Evolutionary conservation across 2,888 invertebrate species (phyloP), one percentile per base, ranked within the genome.

Genomic region (Craniophora ligustri): DNA sequence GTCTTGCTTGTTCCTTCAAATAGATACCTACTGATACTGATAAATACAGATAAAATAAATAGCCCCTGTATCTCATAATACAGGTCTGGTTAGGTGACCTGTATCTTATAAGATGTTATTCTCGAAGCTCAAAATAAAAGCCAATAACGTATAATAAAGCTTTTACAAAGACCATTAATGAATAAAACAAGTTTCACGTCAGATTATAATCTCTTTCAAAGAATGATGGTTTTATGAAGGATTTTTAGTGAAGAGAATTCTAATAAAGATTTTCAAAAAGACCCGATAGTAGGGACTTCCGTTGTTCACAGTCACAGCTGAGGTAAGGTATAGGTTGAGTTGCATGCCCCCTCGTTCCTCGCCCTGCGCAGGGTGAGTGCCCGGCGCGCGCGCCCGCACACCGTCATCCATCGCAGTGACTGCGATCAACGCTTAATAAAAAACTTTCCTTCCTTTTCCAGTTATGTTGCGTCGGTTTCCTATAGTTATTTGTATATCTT

Each of bases 281-380:
- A 49, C 54, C 45, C 35, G 40, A 59, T 44, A 72, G 57, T 56
- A 71, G 47, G 40, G 46, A 69, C 69, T 75, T 79, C 79, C 77
- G 77, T 67, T 62, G 62, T 61, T 64, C 60, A 66, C 71, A 77
- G 74, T 64, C 60, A 66, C 71, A 77, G 74, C 74, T 77, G 69
- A 68, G 71, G 60, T 59, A 68, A 38, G 39, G 38, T 54, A 58
- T 72, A 41, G 70, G 64, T 62, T 50, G 68, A 69, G 66, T 63
- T 42, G 48, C 53, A 55, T 49, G 41, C 35, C 42, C 57, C 69
- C 64, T 51, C 69, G 35, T 61, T 56, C 67, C 63, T 39, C 54
- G 46, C 36, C 44, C 51, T 59, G 49, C 72, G 68, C 74, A 76
- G 83, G 83, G 84, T 86, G 80, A 85, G 75, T 83, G 84, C 67